phyloP scores from a whole-genome alignment of 2,113 vertebrate species.

The Melanostigma gelatinosum region DNA sequence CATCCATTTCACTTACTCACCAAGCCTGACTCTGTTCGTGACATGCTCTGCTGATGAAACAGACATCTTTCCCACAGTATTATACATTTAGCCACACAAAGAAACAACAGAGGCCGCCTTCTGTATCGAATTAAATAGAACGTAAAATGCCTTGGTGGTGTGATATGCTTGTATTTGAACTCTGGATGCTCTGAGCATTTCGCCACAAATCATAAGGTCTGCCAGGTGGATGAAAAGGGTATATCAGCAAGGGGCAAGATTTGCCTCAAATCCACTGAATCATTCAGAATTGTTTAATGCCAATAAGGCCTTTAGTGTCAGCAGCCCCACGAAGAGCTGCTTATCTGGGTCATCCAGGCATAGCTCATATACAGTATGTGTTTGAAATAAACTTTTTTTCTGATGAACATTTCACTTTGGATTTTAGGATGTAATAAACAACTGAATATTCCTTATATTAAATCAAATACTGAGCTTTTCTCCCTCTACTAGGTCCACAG shows the following conservation, averaged over 20 bases:
- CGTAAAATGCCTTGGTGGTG: neutral
- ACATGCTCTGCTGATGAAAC: neutral
- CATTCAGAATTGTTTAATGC: conserved; percentile 37
- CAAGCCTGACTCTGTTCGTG: neutral
- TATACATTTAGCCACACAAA: neutral
- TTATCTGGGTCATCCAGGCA: conserved; percentile 46
- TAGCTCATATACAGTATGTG: neutral
- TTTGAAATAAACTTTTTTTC: conserved; percentile 11
- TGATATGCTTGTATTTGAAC: conserved; percentile 10
- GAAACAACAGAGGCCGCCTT: neutral
- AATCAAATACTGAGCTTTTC: neutral
- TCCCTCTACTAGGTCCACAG: neutral
- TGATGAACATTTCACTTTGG: neutral
- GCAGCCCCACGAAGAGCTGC: conserved; percentile 4
- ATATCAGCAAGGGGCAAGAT: conserved; percentile 19
- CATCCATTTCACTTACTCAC: conserved; percentile 5
- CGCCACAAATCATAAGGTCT: conserved; percentile 7
- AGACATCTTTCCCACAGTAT: neutral
- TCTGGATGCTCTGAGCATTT: conserved; percentile 17
- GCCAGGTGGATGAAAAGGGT: conserved; percentile 16
- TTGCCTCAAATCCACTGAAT: conserved; percentile 20
- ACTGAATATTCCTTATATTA: neutral
- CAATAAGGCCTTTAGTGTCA: conserved; percentile 6
- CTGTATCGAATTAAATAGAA: neutral
- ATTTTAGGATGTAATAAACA: conserved; percentile 15